Evolutionary conservation across 2,888 invertebrate genomes (phyloP).

Genomic region (Papilio gigon): DNA sequence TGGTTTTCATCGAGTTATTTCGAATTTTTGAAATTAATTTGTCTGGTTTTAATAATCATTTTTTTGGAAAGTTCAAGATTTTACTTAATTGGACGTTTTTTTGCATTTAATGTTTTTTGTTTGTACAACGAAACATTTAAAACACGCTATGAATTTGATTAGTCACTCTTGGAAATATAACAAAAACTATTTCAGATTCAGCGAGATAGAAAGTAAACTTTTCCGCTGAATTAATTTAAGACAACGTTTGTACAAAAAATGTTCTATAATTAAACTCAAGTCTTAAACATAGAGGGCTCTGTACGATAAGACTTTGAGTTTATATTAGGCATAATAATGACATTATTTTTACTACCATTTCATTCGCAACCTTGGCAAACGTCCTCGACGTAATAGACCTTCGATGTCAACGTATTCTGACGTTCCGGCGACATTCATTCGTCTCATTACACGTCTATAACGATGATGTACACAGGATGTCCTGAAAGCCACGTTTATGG

Average conservation of each 20-base stretch:
- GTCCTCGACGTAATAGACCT: slow-evolving; percentile 2
- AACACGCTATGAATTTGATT: neutral
- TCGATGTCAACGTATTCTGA: slow-evolving; percentile 10
- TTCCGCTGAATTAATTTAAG: neutral
- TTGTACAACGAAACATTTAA: neutral
- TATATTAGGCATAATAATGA: slow-evolving; percentile 19
- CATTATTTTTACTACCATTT: slow-evolving; percentile 17
- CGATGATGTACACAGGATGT: neutral
- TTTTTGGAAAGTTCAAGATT: too few species aligned
- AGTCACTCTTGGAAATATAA: neutral
- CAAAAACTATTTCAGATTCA: neutral
- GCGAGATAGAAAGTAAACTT: neutral
- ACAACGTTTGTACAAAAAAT: neutral
- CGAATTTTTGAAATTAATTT: too few species aligned
- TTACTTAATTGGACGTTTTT: too few species aligned
- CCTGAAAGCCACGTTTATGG: neutral
- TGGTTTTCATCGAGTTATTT: too few species aligned
- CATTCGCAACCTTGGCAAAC: slow-evolving; percentile 13
- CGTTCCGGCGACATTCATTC: neutral
- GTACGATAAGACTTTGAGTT: neutral
- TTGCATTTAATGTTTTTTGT: neutral
- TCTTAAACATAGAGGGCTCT: neutral
- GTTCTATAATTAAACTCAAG: neutral
- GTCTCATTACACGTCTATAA: neutral
- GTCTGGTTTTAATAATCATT: too few species aligned